Percentiles rank a stretch among this genome's conserved stretches.
Evolutionary conservation across 2,797 vertebrate species (phyloP).

Genomic region (Limosa lapponica): DNA sequence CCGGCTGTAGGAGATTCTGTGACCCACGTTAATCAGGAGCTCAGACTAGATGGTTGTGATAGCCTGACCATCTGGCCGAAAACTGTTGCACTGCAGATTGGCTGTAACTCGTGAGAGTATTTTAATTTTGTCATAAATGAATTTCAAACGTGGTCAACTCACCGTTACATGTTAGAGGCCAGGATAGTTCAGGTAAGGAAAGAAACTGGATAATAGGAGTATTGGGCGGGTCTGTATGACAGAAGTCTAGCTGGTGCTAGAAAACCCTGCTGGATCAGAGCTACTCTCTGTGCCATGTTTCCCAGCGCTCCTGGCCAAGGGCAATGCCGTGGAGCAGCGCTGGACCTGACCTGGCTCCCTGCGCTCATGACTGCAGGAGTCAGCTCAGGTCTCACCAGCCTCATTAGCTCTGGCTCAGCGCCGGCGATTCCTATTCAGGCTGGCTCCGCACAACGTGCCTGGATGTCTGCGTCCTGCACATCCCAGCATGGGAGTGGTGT

Average conservation of each 20-base stretch:
- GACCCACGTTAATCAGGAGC: neutral
- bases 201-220: neutral
- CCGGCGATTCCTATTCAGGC: constrained; percentile 33
- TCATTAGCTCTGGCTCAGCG: constrained; percentile 46
- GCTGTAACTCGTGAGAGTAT: neutral
- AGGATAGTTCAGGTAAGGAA: neutral
- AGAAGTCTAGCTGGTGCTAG: neutral
- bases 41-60: neutral
- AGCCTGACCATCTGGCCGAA: neutral
- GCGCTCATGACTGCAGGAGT: neutral
- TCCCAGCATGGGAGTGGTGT: constrained; percentile 58
- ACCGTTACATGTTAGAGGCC: no score
- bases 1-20: neutral
- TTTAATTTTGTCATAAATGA: neutral
- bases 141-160: neutral
- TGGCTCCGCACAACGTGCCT: constrained; percentile 38
- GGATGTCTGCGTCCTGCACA: constrained; percentile 31
- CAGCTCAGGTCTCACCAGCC: constrained; percentile 57
- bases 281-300: neutral
- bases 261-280: neutral
- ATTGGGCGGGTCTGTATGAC: neutral
- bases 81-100: neutral
- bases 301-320: neutral
- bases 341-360: constrained; percentile 19
- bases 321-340: neutral